Evolutionary conservation across 2,888 invertebrate species (phyloP), one percentile per base, ranked within the genome.

Genomic region (Apamea monoglypha): DNA sequence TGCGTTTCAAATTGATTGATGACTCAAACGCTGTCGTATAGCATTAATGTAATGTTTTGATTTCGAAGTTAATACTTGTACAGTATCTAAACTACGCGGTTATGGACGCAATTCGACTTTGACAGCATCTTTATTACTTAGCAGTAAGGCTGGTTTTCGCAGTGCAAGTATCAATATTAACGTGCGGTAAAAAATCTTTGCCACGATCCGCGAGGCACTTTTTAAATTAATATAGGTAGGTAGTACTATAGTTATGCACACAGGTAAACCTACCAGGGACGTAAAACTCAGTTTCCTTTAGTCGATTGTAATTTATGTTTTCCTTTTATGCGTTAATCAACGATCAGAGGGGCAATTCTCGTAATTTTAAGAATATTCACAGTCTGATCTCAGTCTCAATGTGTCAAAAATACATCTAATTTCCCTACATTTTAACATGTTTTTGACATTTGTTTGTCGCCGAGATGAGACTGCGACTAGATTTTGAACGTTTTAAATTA

Each of bases 1-100:
- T 53, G 50, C 32, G 66, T 71, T 67, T 81, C 50, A 29, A n/a
- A 44, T 70, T 76, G 16, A 40, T 71, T 61, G 29, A 68, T 82
- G 76, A 82, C 59, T 44, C 66, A 76, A 53, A 40, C 16, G 10
- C 29, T 18, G 12, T 44, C 25, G 40, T 61, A n/a, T 29, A 32
- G 40, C 12, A 61, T 70, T 47, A 12, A 59, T 64, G 14, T 25
- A 3, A 50, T 25, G 74, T 74, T 56, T 74, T 36, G n/a, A 47
- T 36, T 47, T 29, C 5, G 25, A 16, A 16, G 16, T 5, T 50
- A 70, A 25, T 32, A 50, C 32, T 53, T 40, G 40, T 40, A 40
- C 40, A 40, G 7, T 40, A 40, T 7, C 6, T 40, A 40, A 40
- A 40, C 40, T 0, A 40, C 40, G 40, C 40, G 6, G 7, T 40